Evolutionary conservation across 1,140 invertebrate species (phyloP).

Genomic region (Brachionus rotundiformis): DNA sequence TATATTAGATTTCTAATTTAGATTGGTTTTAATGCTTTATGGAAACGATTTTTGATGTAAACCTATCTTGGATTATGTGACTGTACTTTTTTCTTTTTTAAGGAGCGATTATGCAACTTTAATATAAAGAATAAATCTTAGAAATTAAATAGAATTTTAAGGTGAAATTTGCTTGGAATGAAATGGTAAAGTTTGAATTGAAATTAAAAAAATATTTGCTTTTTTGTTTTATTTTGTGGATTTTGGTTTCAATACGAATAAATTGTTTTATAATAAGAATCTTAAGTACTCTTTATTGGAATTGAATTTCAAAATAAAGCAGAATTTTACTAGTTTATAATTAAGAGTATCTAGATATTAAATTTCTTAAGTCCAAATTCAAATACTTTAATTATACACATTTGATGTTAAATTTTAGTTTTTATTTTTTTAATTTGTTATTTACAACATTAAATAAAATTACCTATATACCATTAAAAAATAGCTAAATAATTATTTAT

Average conservation of each 20-base stretch:
- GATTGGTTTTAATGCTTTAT: not conserved
- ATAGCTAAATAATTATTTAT: not conserved
- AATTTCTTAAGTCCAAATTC: constrained; percentile 2
- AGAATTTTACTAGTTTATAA: not conserved
- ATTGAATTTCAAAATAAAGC: not conserved
- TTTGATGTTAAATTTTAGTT: not conserved
- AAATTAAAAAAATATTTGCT: constrained; percentile 16
- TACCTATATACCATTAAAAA: not conserved
- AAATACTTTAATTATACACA: not conserved
- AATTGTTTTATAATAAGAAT: not conserved
- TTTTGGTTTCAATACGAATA: not conserved
- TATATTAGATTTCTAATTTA: not conserved
- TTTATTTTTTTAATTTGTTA: not conserved
- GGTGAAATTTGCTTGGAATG: constrained; percentile 21
- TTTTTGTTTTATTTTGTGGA: constrained; percentile 6
- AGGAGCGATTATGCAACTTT: constrained; percentile 17
- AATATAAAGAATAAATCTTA: not conserved
- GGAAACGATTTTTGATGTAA: constrained; percentile 9
- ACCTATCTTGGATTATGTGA: not conserved
- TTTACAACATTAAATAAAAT: not conserved
- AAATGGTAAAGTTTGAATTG: constrained; percentile 2
- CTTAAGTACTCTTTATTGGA: not conserved
- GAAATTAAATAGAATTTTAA: constrained; percentile 30
- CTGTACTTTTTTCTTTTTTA: not conserved
- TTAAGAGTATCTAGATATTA: constrained; percentile 11